Conservation (phyloP, 2,113 vertebrate genomes). For the Nerophis lumbriciformis region DNA sequence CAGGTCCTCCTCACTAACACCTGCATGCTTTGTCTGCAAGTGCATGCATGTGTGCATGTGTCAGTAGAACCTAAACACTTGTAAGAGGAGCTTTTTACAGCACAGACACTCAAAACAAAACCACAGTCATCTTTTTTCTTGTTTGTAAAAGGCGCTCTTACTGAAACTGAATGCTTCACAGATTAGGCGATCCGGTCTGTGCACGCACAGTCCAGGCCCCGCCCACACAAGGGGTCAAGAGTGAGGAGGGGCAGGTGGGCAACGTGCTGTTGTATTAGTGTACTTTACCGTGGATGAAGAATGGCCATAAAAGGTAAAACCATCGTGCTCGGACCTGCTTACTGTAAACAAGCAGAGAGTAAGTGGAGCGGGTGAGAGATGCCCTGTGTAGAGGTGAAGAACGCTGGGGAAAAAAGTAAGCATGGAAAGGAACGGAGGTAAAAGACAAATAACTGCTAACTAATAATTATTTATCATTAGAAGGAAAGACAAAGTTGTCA, state of each 20-base stretch:
- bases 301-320: slow-evolving; percentile 72
- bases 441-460: neutral
- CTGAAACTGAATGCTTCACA: slow-evolving; percentile 25
- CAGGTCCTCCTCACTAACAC: slow-evolving; percentile 47
- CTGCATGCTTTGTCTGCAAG: slow-evolving; percentile 36
- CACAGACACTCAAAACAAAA: slow-evolving; percentile 59
- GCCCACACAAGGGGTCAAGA: slow-evolving; percentile 48
- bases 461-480: neutral
- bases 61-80: slow-evolving; percentile 61
- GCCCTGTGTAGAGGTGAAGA: slow-evolving; percentile 57
- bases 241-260: slow-evolving; percentile 54
- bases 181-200: slow-evolving; percentile 13
- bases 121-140: slow-evolving; percentile 45
- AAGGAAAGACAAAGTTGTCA: too few relatives aligned
- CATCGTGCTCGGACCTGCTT: slow-evolving; percentile 61
- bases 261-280: slow-evolving; percentile 58
- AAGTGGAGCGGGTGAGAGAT: slow-evolving; percentile 55
- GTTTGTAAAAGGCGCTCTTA: slow-evolving; percentile 57
- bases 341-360: slow-evolving; percentile 69
- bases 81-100: slow-evolving; percentile 57
- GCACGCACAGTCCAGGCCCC: slow-evolving; percentile 23
- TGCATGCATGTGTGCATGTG: neutral
- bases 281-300: slow-evolving; percentile 64
- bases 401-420: slow-evolving; percentile 32
- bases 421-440: neutral